phyloP scores from a whole-genome alignment of 1,140 invertebrate genomes.

The Delia radicum region DNA sequence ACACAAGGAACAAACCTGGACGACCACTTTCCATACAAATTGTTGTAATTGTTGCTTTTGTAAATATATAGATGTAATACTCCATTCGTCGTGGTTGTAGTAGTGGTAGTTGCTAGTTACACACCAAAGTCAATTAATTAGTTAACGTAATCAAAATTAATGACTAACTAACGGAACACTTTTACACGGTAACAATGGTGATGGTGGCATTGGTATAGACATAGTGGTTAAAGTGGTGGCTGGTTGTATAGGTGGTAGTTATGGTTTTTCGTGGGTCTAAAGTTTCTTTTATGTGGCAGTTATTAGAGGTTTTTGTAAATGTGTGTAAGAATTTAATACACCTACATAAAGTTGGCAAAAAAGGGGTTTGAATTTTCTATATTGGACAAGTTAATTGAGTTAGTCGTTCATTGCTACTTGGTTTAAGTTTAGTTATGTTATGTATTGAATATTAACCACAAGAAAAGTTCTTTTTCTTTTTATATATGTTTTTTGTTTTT shows the following conservation, averaged over 20 bases:
- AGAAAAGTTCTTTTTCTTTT: too few relatives aligned
- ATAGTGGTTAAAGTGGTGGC: not conserved
- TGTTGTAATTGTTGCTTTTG: not conserved
- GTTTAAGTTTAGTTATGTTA: too few relatives aligned
- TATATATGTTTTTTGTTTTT: too few relatives aligned
- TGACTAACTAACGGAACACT: constrained; percentile 27
- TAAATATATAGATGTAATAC: not conserved
- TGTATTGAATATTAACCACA: too few relatives aligned
- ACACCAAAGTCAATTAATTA: constrained; percentile 26
- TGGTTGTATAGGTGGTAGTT: not conserved
- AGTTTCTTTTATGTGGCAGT: too few relatives aligned
- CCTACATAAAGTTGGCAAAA: not conserved
- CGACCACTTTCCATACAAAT: not conserved
- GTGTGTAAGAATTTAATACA: not conserved
- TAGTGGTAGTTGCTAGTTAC: not conserved
- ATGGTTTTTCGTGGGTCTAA: not conserved
- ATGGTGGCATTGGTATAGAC: not conserved
- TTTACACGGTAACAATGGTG: constrained; percentile 1
- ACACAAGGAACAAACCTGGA: too few relatives aligned
- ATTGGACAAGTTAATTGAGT: constrained; percentile 16
- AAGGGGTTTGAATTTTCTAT: not conserved
- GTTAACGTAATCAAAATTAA: constrained; percentile 29
- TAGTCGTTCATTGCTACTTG: not conserved
- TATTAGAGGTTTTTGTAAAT: not conserved
- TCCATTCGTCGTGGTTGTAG: not conserved